Percentiles rank a stretch among this genome's conserved stretches.
Conservation (phyloP, 2,113 vertebrate genomes). For the Hippocampus mohnikei region DNA sequence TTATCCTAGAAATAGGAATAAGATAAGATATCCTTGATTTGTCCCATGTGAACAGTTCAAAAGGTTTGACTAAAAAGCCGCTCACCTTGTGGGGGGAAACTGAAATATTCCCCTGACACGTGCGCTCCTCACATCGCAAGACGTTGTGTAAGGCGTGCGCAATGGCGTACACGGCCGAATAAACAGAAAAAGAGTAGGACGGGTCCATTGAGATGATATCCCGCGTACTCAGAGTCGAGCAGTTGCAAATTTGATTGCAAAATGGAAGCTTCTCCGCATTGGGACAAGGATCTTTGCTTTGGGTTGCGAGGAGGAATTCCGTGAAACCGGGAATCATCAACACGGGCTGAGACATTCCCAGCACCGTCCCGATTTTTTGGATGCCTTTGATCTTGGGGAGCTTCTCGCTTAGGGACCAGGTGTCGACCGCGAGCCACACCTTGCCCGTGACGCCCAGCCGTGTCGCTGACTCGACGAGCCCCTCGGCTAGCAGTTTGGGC, state of each 20-base stretch:
- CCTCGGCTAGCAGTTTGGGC: not conserved
- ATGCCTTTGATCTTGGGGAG: slow-evolving; percentile 65
- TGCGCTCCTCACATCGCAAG: slow-evolving; percentile 66
- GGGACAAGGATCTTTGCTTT: not conserved
- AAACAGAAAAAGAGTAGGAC: slow-evolving; percentile 67
- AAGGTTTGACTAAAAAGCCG: not conserved
- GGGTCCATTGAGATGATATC: not conserved
- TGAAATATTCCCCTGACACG: slow-evolving; percentile 53
- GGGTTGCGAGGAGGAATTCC: slow-evolving; percentile 51
- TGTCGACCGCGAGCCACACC: slow-evolving; percentile 81
- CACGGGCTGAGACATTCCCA: slow-evolving; percentile 70
- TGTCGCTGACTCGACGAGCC: slow-evolving; percentile 71
- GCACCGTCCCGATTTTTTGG: slow-evolving; percentile 62
- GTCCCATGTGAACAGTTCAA: not conserved
- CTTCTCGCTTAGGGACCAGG: slow-evolving; percentile 66
- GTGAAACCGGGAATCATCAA: slow-evolving; percentile 58
- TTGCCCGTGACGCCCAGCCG: slow-evolving; percentile 67
- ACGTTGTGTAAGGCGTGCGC: slow-evolving; percentile 75
- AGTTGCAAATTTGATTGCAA: slow-evolving; percentile 70
- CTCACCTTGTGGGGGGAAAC: slow-evolving; percentile 54
- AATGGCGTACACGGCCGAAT: slow-evolving; percentile 73
- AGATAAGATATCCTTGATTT: no score
- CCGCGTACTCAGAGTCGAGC: not conserved
- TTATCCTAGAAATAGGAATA: not conserved
- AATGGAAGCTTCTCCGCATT: fast-evolving